A percentile compares a stretch with the other conserved stretches of the same genome.
Conservation (phyloP, 1,140 invertebrate species). For the Brachionus plicatilis region DNA sequence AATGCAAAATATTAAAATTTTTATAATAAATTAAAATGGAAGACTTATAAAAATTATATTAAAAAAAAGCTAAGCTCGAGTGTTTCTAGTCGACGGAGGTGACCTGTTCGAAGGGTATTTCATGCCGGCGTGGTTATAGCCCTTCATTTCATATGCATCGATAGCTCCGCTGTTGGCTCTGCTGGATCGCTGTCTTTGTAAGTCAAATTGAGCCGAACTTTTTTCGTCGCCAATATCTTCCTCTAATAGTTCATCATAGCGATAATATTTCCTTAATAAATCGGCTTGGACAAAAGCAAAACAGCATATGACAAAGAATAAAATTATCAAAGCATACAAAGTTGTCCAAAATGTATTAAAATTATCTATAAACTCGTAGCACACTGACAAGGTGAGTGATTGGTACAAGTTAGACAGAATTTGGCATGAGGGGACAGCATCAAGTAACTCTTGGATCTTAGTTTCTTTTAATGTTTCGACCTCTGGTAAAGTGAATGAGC, state of each 20-base stretch:
- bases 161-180: neutral
- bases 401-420: neutral
- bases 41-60: neutral
- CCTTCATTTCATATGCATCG: conserved; percentile 37
- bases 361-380: conserved; percentile 30
- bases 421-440: neutral
- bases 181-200: neutral
- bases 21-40: conserved; percentile 3
- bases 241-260: conserved; percentile 1
- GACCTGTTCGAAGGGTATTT: neutral
- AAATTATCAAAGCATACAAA: neutral
- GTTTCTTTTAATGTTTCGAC: neutral
- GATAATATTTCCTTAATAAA: conserved; percentile 9
- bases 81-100: neutral
- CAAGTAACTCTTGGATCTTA: neutral
- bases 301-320: neutral
- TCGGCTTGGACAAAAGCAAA: conserved; percentile 16
- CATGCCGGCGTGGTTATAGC: neutral
- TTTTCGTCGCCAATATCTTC: conserved; percentile 3
- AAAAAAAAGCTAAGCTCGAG: conserved; percentile 1
- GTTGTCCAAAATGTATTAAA: conserved; percentile 28
- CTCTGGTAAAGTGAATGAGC: neutral
- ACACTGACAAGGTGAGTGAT: neutral
- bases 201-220: neutral
- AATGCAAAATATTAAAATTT: neutral